Evolutionary conservation across 2,113 vertebrate genomes (phyloP).

Genomic region (Oncorhynchus kisutch): DNA sequence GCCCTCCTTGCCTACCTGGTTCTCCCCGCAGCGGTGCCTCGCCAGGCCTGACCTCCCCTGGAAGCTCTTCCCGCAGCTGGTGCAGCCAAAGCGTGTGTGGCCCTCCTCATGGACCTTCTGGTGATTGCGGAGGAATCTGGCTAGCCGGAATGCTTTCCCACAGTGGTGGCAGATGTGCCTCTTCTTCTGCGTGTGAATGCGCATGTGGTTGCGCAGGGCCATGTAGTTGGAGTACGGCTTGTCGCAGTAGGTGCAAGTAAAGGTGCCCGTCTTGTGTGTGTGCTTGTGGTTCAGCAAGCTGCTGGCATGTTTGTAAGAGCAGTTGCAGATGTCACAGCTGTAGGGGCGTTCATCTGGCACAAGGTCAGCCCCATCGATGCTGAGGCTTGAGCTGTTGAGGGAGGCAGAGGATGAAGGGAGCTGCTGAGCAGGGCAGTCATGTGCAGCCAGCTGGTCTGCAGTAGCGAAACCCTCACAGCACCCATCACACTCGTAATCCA

Average conservation of each 20-base stretch:
- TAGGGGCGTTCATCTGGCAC: slow-evolving; percentile 73
- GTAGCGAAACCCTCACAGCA: slow-evolving; percentile 73
- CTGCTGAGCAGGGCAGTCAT: slow-evolving; percentile 74
- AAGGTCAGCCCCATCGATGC: slow-evolving; percentile 60
- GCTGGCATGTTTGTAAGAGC: slow-evolving; percentile 76
- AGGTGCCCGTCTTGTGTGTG: slow-evolving; percentile 77
- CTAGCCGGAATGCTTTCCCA: slow-evolving; percentile 78
- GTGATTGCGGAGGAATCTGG: slow-evolving; percentile 79
- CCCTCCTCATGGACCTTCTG: slow-evolving; percentile 76
- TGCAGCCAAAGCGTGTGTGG: slow-evolving; percentile 79
- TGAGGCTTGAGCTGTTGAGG: slow-evolving; percentile 63
- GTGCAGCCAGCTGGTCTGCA: slow-evolving; percentile 65
- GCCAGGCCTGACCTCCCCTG: slow-evolving; percentile 74
- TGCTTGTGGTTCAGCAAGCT: slow-evolving; percentile 78
- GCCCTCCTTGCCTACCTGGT: slow-evolving; percentile 76
- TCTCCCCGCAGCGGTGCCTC: slow-evolving; percentile 77
- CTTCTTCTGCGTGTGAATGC: slow-evolving; percentile 78
- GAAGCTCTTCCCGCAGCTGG: slow-evolving; percentile 81
- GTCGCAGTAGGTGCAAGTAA: slow-evolving; percentile 78
- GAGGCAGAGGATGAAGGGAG: slow-evolving; percentile 71
- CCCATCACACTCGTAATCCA: slow-evolving; percentile 75
- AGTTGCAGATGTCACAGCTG: slow-evolving; percentile 78
- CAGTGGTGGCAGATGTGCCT: slow-evolving; percentile 79
- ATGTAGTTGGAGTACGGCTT: slow-evolving; percentile 80
- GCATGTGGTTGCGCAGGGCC: slow-evolving; percentile 78